phyloP scores from a whole-genome alignment of 53 echinoderm and acorn worm species.

The Patiria pectinifera region DNA sequence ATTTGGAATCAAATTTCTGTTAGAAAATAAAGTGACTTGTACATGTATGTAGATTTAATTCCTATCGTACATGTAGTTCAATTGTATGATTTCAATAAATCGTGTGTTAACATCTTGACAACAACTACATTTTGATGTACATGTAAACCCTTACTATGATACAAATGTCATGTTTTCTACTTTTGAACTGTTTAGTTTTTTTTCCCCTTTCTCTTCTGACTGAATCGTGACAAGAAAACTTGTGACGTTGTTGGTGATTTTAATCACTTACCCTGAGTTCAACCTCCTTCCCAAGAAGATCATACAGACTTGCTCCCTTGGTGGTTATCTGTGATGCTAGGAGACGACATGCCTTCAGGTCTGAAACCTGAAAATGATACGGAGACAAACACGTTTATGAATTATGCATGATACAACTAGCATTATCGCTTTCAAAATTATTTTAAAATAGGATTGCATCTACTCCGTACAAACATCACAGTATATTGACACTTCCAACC shows the following conservation, averaged over 20 bases:
- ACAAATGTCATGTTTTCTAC: too few species aligned
- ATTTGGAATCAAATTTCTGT: too few species aligned
- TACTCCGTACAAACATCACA: not conserved
- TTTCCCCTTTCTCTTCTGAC: not conserved
- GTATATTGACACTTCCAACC: too few species aligned
- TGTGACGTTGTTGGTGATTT: not conserved
- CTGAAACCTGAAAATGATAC: slow-evolving; percentile 73
- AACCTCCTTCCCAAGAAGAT: slow-evolving; percentile 94
- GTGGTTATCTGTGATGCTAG: slow-evolving; percentile 96
- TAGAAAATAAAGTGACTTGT: too few species aligned
- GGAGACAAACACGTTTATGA: not conserved
- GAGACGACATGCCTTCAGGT: slow-evolving; percentile 91
- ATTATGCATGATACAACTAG: not conserved
- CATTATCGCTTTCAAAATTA: not conserved
- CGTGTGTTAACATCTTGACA: too few species aligned
- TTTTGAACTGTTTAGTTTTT: not conserved
- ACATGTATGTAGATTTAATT: too few species aligned
- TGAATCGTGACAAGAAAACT: not conserved
- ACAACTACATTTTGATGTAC: too few species aligned
- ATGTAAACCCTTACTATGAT: too few species aligned
- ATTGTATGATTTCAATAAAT: too few species aligned
- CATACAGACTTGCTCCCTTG: slow-evolving; percentile 98
- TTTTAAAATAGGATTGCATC: not conserved
- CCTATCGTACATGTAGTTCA: too few species aligned
- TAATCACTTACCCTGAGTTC: slow-evolving; percentile 86